A percentile compares a stretch with the other conserved stretches of the same genome.
phyloP scores from a whole-genome alignment of 2,888 invertebrate genomes.

The Mesorhabditis sp. region DNA sequence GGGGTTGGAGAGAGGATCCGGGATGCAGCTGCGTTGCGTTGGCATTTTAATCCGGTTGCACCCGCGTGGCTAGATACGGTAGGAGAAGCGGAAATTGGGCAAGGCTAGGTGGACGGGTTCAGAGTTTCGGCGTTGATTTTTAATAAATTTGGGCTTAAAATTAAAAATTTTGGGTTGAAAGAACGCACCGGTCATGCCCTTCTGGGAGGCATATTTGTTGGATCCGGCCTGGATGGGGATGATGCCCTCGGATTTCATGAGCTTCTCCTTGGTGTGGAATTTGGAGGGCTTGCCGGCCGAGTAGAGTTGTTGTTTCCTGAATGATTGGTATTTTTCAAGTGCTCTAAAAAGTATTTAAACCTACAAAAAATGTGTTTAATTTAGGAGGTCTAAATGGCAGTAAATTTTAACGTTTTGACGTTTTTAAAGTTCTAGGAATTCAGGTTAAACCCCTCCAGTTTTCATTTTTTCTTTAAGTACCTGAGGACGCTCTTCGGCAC shows the following conservation, averaged over 20 bases:
- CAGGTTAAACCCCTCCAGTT: no score
- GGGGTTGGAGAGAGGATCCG: no score
- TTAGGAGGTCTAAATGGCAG: not conserved
- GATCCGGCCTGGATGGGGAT: constrained; percentile 58
- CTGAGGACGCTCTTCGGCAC: constrained; percentile 34
- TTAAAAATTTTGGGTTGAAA: constrained; percentile 6
- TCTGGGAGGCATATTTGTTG: constrained; percentile 57
- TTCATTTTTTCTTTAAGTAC: constrained; percentile 3
- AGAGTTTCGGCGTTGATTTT: no score
- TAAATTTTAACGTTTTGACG: not conserved
- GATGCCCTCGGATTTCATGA: constrained; percentile 54
- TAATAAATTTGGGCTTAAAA: not conserved
- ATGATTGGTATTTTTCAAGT: constrained; percentile 17
- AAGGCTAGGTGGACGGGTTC: no score
- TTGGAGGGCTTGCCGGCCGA: constrained; percentile 54
- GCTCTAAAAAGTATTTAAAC: constrained; percentile 17
- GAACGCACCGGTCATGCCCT: constrained; percentile 53
- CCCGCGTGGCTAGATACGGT: no score
- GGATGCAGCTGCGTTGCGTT: no score
- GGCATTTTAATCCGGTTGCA: no score
- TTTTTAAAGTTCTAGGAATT: not conserved
- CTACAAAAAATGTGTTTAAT: not conserved
- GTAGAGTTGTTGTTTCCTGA: constrained; percentile 44
- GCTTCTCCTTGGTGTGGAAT: constrained; percentile 53
- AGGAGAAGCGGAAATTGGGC: no score